These are phyloP conservation scores for Xyrauchen texanus DNA, from an alignment of 2,113 vertebrate species.

Conservation along the genomic window DNA sequence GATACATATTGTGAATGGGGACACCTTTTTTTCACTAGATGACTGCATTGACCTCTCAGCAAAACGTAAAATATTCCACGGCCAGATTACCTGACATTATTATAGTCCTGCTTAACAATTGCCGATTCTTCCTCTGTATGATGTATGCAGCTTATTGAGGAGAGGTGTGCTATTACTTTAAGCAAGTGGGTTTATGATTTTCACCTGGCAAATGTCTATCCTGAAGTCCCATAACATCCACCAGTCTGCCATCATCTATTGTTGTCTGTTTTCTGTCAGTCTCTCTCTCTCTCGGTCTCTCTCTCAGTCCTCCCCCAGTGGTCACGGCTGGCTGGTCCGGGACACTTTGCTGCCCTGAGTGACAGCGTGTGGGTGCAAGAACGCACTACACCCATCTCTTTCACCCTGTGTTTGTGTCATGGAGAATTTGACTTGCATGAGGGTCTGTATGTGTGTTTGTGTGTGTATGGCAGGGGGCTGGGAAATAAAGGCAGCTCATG, in stretches of 20 bases:
- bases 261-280: slow-evolving; percentile 4
- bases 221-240: background rate
- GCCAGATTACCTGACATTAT: too few relatives aligned
- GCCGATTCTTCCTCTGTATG: too few relatives aligned
- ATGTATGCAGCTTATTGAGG: too few relatives aligned
- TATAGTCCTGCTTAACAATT: too few relatives aligned
- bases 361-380: slow-evolving; percentile 57
- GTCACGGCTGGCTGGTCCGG: slow-evolving; percentile 65
- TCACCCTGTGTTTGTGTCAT: slow-evolving; percentile 8
- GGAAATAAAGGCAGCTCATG: slow-evolving; percentile 45
- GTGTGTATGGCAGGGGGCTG: slow-evolving; percentile 61
- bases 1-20: too few relatives aligned
- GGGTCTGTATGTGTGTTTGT: slow-evolving; percentile 47
- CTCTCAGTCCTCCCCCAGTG: background rate
- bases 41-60: too few relatives aligned
- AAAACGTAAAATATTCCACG: too few relatives aligned
- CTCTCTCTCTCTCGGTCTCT: background rate
- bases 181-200: too few relatives aligned
- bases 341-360: slow-evolving; percentile 59
- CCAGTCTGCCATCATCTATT: slow-evolving; percentile 4
- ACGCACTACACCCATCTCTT: slow-evolving; percentile 54
- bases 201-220: background rate
- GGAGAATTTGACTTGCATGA: slow-evolving; percentile 66
- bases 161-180: too few relatives aligned
- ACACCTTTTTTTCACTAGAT: too few relatives aligned